phyloP scores from a whole-genome alignment of 2,113 vertebrate genomes.

The Saguinus imperator region DNA sequence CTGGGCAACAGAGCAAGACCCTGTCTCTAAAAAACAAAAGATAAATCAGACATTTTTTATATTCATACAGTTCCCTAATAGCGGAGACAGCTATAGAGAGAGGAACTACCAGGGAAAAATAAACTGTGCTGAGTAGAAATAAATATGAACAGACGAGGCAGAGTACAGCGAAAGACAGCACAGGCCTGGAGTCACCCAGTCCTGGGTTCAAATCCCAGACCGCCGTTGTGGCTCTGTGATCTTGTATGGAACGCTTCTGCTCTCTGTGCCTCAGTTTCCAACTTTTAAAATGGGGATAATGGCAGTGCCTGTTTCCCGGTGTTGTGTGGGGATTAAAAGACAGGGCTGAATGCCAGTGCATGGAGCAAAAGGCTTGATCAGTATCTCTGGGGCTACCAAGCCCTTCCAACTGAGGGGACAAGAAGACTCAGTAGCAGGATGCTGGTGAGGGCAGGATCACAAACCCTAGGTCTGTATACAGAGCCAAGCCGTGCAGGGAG shows the following conservation, averaged over 20 bases:
- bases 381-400: background rate
- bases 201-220: background rate
- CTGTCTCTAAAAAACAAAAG: no score
- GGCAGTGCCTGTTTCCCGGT: background rate
- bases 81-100: background rate
- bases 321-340: background rate
- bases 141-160: background rate
- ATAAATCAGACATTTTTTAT: background rate
- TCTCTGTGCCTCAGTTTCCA: background rate
- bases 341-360: rapidly evolving
- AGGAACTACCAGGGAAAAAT: background rate
- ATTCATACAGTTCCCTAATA: background rate
- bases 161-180: background rate
- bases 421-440: background rate
- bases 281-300: background rate
- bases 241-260: background rate
- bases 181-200: background rate
- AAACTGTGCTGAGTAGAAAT: background rate
- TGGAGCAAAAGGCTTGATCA: rapidly evolving
- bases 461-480: background rate
- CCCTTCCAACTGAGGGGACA: background rate
- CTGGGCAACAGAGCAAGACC: no score
- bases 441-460: rapidly evolving
- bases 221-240: background rate
- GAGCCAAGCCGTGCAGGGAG: rapidly evolving